Evolutionary conservation across 2,888 invertebrate species (phyloP).

Genomic region (Thecocarcelia acutangulata): DNA sequence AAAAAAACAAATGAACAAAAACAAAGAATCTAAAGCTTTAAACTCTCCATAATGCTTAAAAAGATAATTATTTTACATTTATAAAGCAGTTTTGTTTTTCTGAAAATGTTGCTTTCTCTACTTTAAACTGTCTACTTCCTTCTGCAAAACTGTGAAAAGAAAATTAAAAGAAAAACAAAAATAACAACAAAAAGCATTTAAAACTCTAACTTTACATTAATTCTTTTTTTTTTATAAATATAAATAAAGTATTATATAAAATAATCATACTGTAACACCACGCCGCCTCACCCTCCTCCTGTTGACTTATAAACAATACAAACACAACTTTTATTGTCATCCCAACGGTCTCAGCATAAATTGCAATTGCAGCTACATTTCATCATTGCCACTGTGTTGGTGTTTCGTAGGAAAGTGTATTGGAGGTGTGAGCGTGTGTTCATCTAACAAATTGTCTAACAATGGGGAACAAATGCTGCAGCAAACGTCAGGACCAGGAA

Average conservation of each 20-base stretch:
- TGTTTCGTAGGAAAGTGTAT: not conserved
- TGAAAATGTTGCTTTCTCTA: slow-evolving; percentile 31
- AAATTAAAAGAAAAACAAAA: slow-evolving; percentile 1
- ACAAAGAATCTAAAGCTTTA: slow-evolving; percentile 30
- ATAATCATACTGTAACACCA: slow-evolving; percentile 12
- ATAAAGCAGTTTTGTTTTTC: slow-evolving; percentile 43
- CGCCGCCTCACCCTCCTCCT: not conserved
- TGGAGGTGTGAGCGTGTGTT: slow-evolving; percentile 13
- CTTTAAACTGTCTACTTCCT: slow-evolving; percentile 63
- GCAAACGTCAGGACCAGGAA: slow-evolving; percentile 90
- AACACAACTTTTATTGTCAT: slow-evolving; percentile 24
- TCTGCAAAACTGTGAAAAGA: slow-evolving; percentile 39
- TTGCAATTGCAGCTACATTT: slow-evolving; percentile 65
- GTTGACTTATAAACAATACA: slow-evolving; percentile 16
- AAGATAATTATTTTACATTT: slow-evolving; percentile 68
- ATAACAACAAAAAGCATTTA: slow-evolving; percentile 54
- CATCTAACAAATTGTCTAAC: slow-evolving; percentile 32
- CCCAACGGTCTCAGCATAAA: slow-evolving; percentile 55
- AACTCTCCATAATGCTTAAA: slow-evolving; percentile 47
- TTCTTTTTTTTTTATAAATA: slow-evolving; percentile 32
- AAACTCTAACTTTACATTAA: slow-evolving; percentile 56
- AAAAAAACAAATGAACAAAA: slow-evolving; percentile 19
- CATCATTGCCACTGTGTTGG: slow-evolving; percentile 5
- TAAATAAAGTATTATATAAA: slow-evolving; percentile 45
- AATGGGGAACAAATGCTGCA: slow-evolving; percentile 94